Percentiles rank a stretch among this genome's conserved stretches.
Conservation (phyloP, 2,797 vertebrate genomes). For the Pristis pectinata region DNA sequence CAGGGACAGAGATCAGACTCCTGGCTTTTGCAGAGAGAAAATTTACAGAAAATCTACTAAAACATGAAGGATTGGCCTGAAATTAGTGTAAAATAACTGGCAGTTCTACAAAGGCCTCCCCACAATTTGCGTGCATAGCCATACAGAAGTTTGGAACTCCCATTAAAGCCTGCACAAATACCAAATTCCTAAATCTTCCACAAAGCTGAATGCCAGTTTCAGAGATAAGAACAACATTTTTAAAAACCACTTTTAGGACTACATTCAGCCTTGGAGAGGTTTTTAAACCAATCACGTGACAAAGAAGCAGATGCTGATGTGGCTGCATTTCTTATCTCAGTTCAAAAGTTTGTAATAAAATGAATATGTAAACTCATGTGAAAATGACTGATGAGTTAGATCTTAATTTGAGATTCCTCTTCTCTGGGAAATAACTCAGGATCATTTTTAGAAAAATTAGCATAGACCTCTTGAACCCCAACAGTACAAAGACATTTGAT, state of each 20-base stretch:
- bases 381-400: neutral
- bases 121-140: too few relatives aligned
- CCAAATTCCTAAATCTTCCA: too few relatives aligned
- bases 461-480: neutral
- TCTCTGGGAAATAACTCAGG: neutral
- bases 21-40: neutral
- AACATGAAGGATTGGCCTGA: neutral
- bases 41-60: neutral
- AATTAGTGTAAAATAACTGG: too few relatives aligned
- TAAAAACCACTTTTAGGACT: neutral
- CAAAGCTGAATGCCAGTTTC: neutral
- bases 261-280: neutral
- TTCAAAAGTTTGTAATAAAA: neutral
- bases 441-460: neutral
- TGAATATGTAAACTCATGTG: neutral
- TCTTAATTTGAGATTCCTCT: neutral
- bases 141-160: too few relatives aligned
- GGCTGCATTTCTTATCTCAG: neutral
- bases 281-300: neutral
- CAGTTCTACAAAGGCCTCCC: too few relatives aligned
- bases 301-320: neutral
- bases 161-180: too few relatives aligned
- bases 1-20: neutral
- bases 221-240: neutral
- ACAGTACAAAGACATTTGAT: neutral